Evolutionary conservation across 2,797 vertebrate species (phyloP).

Genomic region (Fistularia commersonii): DNA sequence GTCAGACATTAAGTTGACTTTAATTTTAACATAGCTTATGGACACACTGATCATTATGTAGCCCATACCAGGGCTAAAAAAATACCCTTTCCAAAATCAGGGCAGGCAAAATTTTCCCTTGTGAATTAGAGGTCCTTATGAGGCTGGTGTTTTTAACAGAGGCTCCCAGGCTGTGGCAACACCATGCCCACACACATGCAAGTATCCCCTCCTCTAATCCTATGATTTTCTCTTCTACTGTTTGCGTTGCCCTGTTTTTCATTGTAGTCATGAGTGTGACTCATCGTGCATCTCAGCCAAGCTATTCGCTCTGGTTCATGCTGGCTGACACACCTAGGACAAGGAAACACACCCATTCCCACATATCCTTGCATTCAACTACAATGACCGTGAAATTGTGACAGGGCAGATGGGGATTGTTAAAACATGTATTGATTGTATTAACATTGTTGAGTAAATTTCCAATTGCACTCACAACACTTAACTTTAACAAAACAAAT

Average conservation of each 20-base stretch:
- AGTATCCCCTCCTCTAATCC: slow-evolving; percentile 57
- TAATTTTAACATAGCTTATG: no score
- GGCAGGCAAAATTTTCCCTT: no score
- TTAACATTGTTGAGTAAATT: not conserved
- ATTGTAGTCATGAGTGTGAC: slow-evolving; percentile 74
- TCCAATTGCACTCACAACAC: not conserved
- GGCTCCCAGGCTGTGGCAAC: no score
- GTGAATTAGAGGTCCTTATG: no score
- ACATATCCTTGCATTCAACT: slow-evolving; percentile 71
- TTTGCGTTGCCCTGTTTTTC: slow-evolving; percentile 62
- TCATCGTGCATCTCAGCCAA: slow-evolving; percentile 68
- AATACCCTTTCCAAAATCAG: no score
- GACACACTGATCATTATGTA: no score
- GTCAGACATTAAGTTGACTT: no score
- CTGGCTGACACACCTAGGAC: slow-evolving; percentile 77
- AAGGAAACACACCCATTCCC: slow-evolving; percentile 77
- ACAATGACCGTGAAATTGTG: slow-evolving; percentile 18
- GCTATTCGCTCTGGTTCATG: slow-evolving; percentile 72
- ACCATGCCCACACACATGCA: no score
- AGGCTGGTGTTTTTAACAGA: no score
- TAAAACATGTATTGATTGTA: slow-evolving; percentile 13
- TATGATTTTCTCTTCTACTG: slow-evolving; percentile 54
- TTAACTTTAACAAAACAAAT: no score
- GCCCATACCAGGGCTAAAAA: no score
- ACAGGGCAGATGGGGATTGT: slow-evolving; percentile 5